Conservation (phyloP, 1,140 invertebrate genomes). For the Bathynomus jamesi region DNA sequence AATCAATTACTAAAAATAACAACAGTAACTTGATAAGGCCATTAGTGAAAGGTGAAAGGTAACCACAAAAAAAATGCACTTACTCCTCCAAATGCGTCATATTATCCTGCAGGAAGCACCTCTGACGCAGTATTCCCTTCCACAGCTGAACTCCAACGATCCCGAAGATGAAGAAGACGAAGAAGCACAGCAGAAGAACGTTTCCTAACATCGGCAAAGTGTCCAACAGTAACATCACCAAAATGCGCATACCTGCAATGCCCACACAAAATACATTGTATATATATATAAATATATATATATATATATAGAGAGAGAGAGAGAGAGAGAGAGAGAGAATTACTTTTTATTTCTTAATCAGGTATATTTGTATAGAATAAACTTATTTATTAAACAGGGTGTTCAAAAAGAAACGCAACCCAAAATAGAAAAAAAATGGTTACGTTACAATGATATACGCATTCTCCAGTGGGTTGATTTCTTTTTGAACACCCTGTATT, state of each 20-base stretch:
- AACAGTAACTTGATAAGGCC: too few relatives aligned
- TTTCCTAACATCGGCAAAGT: conserved; percentile 98
- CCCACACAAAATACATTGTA: conserved; percentile 34
- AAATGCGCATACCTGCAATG: conserved; percentile 85
- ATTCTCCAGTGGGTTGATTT: too few relatives aligned
- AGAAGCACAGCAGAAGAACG: conserved; percentile 96
- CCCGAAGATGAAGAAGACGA: conserved; percentile 99
- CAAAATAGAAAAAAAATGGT: too few relatives aligned
- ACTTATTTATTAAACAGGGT: too few relatives aligned
- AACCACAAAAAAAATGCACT: not conserved
- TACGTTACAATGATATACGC: too few relatives aligned
- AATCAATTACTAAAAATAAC: too few relatives aligned
- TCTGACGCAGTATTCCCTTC: conserved; percentile 90
- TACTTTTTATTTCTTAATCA: too few relatives aligned
- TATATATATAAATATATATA: conserved; percentile 16
- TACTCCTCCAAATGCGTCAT: conserved; percentile 37
- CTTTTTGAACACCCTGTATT: too few relatives aligned
- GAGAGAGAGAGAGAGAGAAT: too few relatives aligned
- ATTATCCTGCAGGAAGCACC: conserved; percentile 61
- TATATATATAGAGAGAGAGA: conserved; percentile 4
- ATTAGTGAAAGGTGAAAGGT: too few relatives aligned
- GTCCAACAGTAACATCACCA: conserved; percentile 97
- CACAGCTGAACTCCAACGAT: conserved; percentile 99
- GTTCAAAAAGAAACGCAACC: too few relatives aligned
- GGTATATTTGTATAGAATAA: too few relatives aligned